These are phyloP conservation scores for Bradysia coprophila DNA, from an alignment of 1,140 invertebrate species.

Conservation along the genomic window DNA sequence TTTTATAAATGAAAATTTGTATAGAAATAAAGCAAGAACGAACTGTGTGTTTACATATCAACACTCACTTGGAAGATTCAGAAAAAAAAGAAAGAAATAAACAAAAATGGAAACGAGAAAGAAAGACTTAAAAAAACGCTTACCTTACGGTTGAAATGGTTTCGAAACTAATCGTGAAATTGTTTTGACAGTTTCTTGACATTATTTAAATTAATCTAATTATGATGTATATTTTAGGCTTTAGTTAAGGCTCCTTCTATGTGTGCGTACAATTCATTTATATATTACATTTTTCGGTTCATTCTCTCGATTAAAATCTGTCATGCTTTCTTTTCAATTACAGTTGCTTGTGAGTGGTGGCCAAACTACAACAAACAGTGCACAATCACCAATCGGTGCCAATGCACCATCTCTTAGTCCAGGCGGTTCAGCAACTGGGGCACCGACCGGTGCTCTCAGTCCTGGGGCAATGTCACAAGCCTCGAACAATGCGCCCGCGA, in stretches of 20 bases:
- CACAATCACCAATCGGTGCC: conserved; percentile 28
- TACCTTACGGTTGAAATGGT: background rate
- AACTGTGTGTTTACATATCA: no score
- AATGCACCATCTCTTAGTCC: conserved; percentile 34
- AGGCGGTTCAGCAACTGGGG: conserved; percentile 34
- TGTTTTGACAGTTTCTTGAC: background rate
- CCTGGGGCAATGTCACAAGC: conserved; percentile 49
- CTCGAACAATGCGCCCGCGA: conserved; percentile 28
- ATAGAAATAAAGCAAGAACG: no score
- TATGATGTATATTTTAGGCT: background rate
- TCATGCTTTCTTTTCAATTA: conserved; percentile 8
- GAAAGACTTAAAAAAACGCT: background rate
- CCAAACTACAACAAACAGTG: conserved; percentile 34
- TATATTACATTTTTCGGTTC: background rate
- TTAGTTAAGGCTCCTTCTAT: no score
- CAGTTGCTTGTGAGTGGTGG: conserved; percentile 50
- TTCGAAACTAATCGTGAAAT: background rate
- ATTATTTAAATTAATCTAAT: background rate
- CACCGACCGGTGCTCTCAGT: conserved; percentile 42
- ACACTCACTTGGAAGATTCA: no score
- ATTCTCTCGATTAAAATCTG: background rate
- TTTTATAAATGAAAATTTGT: no score
- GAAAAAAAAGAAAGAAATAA: background rate
- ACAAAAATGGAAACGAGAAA: background rate
- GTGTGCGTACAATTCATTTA: no score